These are phyloP conservation scores for Danio kyathit DNA, from an alignment of 2,797 vertebrate species.

Conservation along the genomic window DNA sequence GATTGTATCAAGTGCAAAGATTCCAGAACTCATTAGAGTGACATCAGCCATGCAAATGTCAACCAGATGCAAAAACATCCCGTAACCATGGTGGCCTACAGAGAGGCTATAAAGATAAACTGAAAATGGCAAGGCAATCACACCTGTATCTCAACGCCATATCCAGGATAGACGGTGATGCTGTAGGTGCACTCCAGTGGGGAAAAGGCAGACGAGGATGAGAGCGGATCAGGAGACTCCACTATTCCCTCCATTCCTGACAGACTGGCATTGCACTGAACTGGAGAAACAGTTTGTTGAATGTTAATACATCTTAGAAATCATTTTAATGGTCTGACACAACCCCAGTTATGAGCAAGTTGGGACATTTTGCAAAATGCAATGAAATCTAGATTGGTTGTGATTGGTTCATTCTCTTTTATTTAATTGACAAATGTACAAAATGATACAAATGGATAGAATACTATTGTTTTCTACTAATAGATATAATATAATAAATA, in stretches of 20 bases:
- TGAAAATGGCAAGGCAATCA: neutral
- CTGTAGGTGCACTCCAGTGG: conserved; percentile 92
- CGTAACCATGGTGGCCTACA: conserved; percentile 18
- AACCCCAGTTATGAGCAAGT: too few relatives aligned
- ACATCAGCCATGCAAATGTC: conserved; percentile 25
- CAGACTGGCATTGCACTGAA: conserved; percentile 89
- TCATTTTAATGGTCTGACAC: neutral
- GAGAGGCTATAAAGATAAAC: conserved; percentile 7
- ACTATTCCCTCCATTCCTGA: conserved; percentile 88
- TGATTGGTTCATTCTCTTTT: too few relatives aligned
- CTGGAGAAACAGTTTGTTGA: conserved; percentile 66
- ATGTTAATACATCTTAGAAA: neutral
- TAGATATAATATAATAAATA: too few relatives aligned
- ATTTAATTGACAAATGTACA: too few relatives aligned
- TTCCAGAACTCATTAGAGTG: conserved; percentile 29
- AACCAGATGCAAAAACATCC: neutral
- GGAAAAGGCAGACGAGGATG: conserved; percentile 76
- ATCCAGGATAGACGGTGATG: conserved; percentile 90
- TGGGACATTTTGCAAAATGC: too few relatives aligned
- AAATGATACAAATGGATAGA: too few relatives aligned
- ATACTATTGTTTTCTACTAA: too few relatives aligned
- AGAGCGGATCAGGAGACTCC: conserved; percentile 86
- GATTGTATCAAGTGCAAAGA: conserved; percentile 27
- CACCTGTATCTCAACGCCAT: conserved; percentile 94
- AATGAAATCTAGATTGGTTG: neutral